Evolutionary conservation across 64 coral and sea anemone species (phyloP).

Genomic region (Porites lutea): DNA sequence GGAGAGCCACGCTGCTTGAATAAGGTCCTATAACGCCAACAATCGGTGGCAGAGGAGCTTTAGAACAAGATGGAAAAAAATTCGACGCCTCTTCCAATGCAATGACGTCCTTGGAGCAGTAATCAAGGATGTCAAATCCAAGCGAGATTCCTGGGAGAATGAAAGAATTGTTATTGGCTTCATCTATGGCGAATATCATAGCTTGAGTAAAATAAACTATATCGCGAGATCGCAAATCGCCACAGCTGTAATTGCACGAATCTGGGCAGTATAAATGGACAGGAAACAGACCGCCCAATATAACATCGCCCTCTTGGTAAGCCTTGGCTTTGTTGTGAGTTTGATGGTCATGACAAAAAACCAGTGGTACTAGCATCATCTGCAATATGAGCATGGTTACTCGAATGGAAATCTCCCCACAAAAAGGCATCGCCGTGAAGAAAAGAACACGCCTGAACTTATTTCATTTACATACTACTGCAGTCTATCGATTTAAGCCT

Average conservation of each 20-base stretch:
- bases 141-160: conserved; percentile 22
- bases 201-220: conserved; percentile 7
- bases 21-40: conserved; percentile 24
- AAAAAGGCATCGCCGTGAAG: not conserved
- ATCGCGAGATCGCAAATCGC: conserved; percentile 6
- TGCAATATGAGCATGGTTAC: not conserved
- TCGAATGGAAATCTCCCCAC: not conserved
- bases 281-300: conserved; percentile 1
- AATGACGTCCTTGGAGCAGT: conserved; percentile 40
- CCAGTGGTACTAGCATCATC: not conserved
- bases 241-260: not conserved
- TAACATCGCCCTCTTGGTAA: conserved; percentile 5
- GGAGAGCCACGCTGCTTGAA: conserved; percentile 18
- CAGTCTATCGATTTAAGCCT: not conserved
- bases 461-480: not conserved
- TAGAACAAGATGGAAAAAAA: not conserved
- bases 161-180: conserved; percentile 25
- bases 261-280: conserved; percentile 8
- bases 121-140: conserved; percentile 43
- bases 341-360: not conserved
- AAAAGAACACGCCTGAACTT: not conserved
- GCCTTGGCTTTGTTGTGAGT: not conserved
- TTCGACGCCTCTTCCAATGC: conserved; percentile 34
- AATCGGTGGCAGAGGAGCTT: not conserved
- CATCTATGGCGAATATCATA: conserved; percentile 45